Base-by-base conservation (phyloP, 2,113 vertebrate genomes). In the Brachyistius frenatus region DNA sequence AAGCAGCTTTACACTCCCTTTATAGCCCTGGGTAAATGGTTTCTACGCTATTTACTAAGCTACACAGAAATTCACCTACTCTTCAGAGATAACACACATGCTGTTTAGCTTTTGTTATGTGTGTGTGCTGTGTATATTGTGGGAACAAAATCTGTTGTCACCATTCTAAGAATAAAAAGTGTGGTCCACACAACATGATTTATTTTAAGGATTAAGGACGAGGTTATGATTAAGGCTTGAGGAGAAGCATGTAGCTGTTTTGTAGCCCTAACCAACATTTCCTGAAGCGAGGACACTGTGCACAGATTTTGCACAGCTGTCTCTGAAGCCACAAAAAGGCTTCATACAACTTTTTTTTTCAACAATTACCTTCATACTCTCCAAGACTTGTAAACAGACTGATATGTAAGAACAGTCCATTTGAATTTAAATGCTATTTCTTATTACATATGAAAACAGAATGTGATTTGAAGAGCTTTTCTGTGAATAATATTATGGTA, bases 1-100 rank as follows among this genome's bases (percentile, higher is more conserved):
- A 87, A 83, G 83, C 81, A 54, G 93, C 86, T 91, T 91, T 88
- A 81, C 74, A 32, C 44, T 78, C 89, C 79, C 33, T 80, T 89
- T 92, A 80, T 91, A 91, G 89, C 79, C n/a, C 66, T 0, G 7
- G 66, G n/a, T 30, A 74, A 87, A 86, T 32, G 75, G 47, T n/a
- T 86, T 83, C 56, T 32, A 60, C 54, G n/a, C 49, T 23, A 33
- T 77, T 83, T 79, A 71, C 47, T 41, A 50, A 63, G 54, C 53
- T 9, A 67, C 63, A 52, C 68, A 47, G 69, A 76, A 75, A 86
- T 62, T 36, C 35, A 79, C 30, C 54, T 57, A 41, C 61, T 55
- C 39, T 39, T 63, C 50, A 66, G 60, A 81, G 66, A 66, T 68
- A 71, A 78, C 50, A 63, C 68, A 63, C 55, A 60, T 35, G 37